Evolutionary conservation across 2,113 vertebrate species (phyloP), one percentile per base, ranked within the genome.

Genomic region (Ploceus nigricollis): DNA sequence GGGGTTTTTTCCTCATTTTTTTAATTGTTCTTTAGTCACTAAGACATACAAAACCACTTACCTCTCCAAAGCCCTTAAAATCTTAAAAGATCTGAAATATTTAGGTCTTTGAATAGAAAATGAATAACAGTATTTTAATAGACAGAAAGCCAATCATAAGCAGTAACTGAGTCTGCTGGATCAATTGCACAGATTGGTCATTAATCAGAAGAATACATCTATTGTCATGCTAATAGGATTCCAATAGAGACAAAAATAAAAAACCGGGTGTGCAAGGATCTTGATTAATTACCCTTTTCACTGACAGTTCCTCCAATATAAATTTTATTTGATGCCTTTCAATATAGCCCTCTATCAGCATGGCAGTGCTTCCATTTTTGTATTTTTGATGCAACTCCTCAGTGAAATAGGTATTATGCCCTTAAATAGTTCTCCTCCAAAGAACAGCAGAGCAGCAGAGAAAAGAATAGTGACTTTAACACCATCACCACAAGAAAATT

Each of bases 221-320:
- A 72, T 81, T 75, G 44, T 85, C 87, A 77, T 60, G 77, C 71
- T 89, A 63, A 95, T 21, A 79, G 47, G 66, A 94, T 82, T 82
- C 66, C 73, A 95, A 91, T 5, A 94, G 42, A 69, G 65, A 76
- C n/a, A 19, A 87, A 93, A 87, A 61, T n/a, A n/a, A 40, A 86
- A 82, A 70, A 12, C 4, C 35, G 31, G 13, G 7, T 14, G 25
- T 31, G 10, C 63, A 84, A 91, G 23, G 64, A 44, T 68, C 53
- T 82, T 86, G 71, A 94, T 93, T 83, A 71, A 96, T 95, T 87
- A 92, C 71, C 44, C 7, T 58, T 90, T 93, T 35, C 69, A 94
- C 78, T 89, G 73, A 82, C 25, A 86, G 21, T 21, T 79, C 48
- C 61, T 92, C 28, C 76, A 81, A 78, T 66, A 87, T 57, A 93